Conservation (phyloP, 2,888 invertebrate genomes). For the Seira ritae region DNA sequence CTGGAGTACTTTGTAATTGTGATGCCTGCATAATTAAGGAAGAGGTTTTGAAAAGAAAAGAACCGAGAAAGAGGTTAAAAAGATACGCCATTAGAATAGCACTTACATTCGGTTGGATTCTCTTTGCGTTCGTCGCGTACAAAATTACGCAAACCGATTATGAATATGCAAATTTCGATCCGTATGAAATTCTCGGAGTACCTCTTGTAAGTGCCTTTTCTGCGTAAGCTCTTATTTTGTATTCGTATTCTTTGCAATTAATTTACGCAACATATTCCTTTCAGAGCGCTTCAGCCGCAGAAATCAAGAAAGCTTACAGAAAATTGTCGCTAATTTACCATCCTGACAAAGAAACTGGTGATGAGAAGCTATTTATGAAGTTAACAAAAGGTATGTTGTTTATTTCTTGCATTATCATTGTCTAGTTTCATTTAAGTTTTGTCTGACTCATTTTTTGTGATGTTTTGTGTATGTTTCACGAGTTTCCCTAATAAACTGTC, state of each 20-base stretch:
- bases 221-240: neutral
- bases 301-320: conserved; percentile 97
- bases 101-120: conserved; percentile 83
- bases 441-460: neutral
- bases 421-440: neutral
- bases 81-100: conserved; percentile 81
- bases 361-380: conserved; percentile 98
- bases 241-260: too few relatives aligned
- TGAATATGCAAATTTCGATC: conserved; percentile 99
- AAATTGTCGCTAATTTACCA: conserved; percentile 94
- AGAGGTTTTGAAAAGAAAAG: conserved; percentile 86
- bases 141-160: conserved; percentile 98
- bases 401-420: neutral
- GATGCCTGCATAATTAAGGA: conserved; percentile 91
- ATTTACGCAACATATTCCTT: too few relatives aligned
- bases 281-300: conserved; percentile 89
- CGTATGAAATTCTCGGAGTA: conserved; percentile 95
- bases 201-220: conserved; percentile 81
- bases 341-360: conserved; percentile 98
- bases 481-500: neutral
- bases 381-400: conserved; percentile 89
- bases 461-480: conserved; percentile 68
- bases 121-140: conserved; percentile 88
- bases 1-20: conserved; percentile 91
- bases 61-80: conserved; percentile 92